These are phyloP conservation scores for Cromileptes altivelis DNA, from an alignment of 2,113 vertebrate genomes.

Conservation along the genomic window DNA sequence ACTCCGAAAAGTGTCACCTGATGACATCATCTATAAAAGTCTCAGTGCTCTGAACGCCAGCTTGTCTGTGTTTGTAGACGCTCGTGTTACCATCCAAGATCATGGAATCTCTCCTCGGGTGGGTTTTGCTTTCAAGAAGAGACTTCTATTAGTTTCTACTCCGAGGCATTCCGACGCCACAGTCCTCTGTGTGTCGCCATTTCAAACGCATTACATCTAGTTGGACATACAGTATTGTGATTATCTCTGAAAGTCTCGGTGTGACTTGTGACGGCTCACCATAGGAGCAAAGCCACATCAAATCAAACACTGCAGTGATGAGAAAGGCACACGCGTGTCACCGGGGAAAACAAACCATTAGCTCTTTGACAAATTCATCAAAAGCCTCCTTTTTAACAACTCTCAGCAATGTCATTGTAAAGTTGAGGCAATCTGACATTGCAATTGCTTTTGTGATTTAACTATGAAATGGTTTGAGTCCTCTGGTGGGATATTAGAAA, in stretches of 20 bases:
- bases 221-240: constrained; percentile 43
- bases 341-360: constrained; percentile 71
- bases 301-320: constrained; percentile 42
- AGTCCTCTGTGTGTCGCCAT: constrained; percentile 9
- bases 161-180: constrained; percentile 29
- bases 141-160: constrained; percentile 49
- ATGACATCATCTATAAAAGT: constrained; percentile 63
- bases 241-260: constrained; percentile 42
- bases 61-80: constrained; percentile 34
- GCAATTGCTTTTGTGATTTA: constrained; percentile 66
- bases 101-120: constrained; percentile 31
- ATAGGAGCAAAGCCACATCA: constrained; percentile 50
- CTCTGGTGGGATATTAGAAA: constrained; percentile 58
- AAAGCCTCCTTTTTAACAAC: constrained; percentile 54
- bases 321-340: constrained; percentile 18
- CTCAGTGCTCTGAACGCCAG: constrained; percentile 19
- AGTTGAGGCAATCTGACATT: constrained; percentile 61
- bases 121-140: constrained; percentile 51
- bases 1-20: constrained; percentile 54
- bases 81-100: constrained; percentile 41
- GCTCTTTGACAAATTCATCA: constrained; percentile 71
- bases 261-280: constrained; percentile 48
- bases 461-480: constrained; percentile 59
- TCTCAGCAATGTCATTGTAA: constrained; percentile 60
- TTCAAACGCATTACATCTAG: constrained; percentile 36